phyloP scores from a whole-genome alignment of 2,888 invertebrate genomes.

The Ceriagrion tenellum region DNA sequence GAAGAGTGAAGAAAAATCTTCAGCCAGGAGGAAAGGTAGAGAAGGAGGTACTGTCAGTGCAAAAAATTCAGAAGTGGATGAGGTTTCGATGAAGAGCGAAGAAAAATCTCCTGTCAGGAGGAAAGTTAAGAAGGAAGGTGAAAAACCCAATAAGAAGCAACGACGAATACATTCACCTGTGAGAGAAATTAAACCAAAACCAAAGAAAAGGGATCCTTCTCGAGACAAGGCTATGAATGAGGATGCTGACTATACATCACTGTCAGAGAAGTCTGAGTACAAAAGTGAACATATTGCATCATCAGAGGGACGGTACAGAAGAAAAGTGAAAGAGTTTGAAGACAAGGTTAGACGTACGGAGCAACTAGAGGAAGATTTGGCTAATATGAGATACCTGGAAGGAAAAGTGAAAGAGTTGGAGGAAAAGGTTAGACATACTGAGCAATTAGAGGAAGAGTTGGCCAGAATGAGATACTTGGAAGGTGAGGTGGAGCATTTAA shows the following conservation, averaged over 20 bases:
- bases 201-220: neutral
- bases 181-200: neutral
- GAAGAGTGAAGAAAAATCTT: neutral
- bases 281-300: neutral
- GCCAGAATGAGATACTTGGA: slow-evolving; percentile 4
- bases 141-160: neutral
- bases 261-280: neutral
- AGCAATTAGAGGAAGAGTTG: slow-evolving; percentile 42
- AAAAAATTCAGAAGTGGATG: neutral
- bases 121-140: neutral
- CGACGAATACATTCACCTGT: neutral
- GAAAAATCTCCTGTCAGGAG: neutral
- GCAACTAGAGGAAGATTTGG: slow-evolving; percentile 38
- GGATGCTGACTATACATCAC: neutral
- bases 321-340: neutral
- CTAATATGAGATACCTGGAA: neutral
- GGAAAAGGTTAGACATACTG: neutral
- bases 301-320: neutral
- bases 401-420: slow-evolving; percentile 36
- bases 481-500: slow-evolving; percentile 58
- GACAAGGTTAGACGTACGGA: neutral
- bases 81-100: neutral
- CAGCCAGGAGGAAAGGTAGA: neutral
- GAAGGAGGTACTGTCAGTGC: neutral
- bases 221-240: neutral